Evolutionary conservation across 2,113 vertebrate species (phyloP).

Genomic region (Stegostoma tigrinum): DNA sequence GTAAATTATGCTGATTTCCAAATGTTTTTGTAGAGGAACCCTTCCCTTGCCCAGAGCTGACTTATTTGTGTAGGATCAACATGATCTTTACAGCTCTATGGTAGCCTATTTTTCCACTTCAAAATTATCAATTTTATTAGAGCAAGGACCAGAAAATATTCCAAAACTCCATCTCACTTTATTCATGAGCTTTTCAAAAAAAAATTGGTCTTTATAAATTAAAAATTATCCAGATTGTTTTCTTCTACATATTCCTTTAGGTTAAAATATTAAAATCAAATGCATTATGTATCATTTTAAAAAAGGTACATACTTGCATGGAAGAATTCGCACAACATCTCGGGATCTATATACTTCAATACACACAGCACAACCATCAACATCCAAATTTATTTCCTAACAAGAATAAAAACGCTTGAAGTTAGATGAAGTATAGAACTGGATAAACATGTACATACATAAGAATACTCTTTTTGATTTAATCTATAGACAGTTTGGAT

Average conservation of each 20-base stretch:
- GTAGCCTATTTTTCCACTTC: neutral
- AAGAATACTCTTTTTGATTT: neutral
- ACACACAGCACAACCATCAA: conserved; percentile 71
- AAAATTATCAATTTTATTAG: neutral
- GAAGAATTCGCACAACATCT: conserved; percentile 66
- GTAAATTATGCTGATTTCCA: neutral
- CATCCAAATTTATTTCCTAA: conserved; percentile 62
- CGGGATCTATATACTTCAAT: conserved; percentile 71
- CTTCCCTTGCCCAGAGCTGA: neutral
- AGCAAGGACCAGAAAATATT: neutral
- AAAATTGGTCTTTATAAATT: too few relatives aligned
- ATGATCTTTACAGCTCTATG: neutral
- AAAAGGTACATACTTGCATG: conserved; percentile 64
- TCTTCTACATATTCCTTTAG: neutral
- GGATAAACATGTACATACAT: neutral
- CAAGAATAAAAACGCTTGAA: neutral
- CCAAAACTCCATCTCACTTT: neutral
- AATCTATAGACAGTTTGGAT: neutral
- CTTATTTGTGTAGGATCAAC: neutral
- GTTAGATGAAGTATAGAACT: neutral
- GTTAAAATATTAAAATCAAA: neutral
- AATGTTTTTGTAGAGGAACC: neutral
- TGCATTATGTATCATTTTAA: neutral
- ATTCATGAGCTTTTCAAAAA: neutral
- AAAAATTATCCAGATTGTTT: neutral